Conservation (phyloP, 2,113 vertebrate genomes). For the Theristicus caerulescens region DNA sequence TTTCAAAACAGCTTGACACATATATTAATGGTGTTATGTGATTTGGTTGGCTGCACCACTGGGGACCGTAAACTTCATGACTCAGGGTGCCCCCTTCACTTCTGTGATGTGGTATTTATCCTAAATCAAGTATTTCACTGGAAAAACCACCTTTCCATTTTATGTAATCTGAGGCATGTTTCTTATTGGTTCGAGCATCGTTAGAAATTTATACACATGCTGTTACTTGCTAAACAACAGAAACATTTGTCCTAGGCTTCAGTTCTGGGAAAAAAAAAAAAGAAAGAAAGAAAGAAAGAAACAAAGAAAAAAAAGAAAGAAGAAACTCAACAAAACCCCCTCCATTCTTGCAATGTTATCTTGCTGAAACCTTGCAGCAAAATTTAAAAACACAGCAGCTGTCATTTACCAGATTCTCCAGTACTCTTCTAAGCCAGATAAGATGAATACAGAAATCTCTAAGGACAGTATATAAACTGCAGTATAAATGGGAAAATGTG, state of each 20-base stretch:
- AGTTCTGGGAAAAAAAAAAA: not conserved
- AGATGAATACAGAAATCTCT: slow-evolving; percentile 60
- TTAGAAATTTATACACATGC: not conserved
- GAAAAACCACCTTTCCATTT: not conserved
- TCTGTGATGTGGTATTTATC: not conserved
- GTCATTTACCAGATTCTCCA: slow-evolving; percentile 49
- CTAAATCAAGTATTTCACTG: not conserved
- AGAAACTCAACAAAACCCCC: not conserved
- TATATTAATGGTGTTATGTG: not conserved
- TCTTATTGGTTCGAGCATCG: not conserved
- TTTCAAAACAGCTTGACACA: not conserved
- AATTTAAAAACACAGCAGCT: slow-evolving; percentile 45
- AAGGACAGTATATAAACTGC: slow-evolving; percentile 45
- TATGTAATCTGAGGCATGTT: not conserved
- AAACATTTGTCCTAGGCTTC: not conserved
- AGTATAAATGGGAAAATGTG: slow-evolving; percentile 53
- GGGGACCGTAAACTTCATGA: not conserved
- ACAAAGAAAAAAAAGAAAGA: too few relatives aligned
- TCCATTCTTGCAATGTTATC: not conserved
- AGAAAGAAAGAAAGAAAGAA: too few relatives aligned
- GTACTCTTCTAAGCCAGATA: slow-evolving; percentile 36
- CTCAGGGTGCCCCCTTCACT: not conserved
- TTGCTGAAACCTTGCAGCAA: slow-evolving; percentile 29
- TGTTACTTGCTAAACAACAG: not conserved
- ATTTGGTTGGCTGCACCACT: not conserved